These are phyloP conservation scores for Agriopis marginaria DNA, from an alignment of 2,888 invertebrate species.

Conservation along the genomic window DNA sequence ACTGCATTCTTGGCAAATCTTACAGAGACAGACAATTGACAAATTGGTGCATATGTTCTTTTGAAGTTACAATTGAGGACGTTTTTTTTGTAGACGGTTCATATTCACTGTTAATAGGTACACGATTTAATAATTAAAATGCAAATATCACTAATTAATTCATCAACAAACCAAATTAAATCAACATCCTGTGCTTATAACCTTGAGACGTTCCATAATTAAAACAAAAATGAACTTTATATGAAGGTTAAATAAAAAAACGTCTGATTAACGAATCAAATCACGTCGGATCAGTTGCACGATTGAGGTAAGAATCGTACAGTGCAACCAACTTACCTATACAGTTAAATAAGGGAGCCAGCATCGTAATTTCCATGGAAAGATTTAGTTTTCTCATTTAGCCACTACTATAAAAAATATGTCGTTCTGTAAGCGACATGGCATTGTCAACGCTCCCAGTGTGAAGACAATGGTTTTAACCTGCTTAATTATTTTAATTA, in stretches of 20 bases:
- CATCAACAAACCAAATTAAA: slow-evolving; percentile 21
- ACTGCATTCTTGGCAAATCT: too few relatives aligned
- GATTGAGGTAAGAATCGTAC: slow-evolving; percentile 75
- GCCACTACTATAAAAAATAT: neutral
- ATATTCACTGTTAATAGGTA: neutral
- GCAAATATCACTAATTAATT: slow-evolving; percentile 29
- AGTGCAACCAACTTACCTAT: neutral
- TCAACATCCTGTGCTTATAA: slow-evolving; percentile 36
- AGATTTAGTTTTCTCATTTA: neutral
- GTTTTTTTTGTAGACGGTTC: neutral
- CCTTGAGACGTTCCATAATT: slow-evolving; percentile 36
- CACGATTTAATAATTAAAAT: slow-evolving; percentile 4
- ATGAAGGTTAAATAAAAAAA: slow-evolving; percentile 53
- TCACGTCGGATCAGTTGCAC: slow-evolving; percentile 71
- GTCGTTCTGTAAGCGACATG: slow-evolving; percentile 51
- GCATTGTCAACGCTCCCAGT: slow-evolving; percentile 58
- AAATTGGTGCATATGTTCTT: too few relatives aligned
- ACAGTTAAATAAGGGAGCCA: neutral
- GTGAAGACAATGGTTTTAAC: slow-evolving; percentile 38
- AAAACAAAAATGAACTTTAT: slow-evolving; percentile 45
- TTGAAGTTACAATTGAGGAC: neutral
- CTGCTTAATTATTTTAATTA: slow-evolving; percentile 49
- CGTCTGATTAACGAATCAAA: slow-evolving; percentile 67
- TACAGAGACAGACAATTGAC: too few relatives aligned
- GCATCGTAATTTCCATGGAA: neutral